Evolutionary conservation across 2,797 vertebrate species (phyloP), one percentile per base, ranked within the genome.

Genomic region (Pampus argenteus): DNA sequence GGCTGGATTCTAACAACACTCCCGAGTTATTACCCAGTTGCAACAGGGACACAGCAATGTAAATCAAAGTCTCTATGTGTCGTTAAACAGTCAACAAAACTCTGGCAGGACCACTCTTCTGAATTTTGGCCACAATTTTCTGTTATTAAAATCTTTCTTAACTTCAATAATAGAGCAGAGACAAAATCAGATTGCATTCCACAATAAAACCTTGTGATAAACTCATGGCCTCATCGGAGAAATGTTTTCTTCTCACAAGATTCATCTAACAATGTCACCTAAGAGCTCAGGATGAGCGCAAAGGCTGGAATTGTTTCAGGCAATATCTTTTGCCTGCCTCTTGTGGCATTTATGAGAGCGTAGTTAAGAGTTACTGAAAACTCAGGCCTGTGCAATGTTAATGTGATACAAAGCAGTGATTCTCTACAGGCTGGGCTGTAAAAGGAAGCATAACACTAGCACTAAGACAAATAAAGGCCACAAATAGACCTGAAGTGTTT

Each of bases 391-490:
- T 68, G 55, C 1, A 48, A 77, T 76, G 58, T 87, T 81, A 89
- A 66, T 69, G 66, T 83, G 79, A 90, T 85, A 81, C 68, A 72
- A 88, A 79, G 81, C 81, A 88, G 91, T 86, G 83, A 84, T 83
- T 74, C 63, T 72, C 25, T 45, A 60, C 72, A 79, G 78, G 40
- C 65, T 44, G 1, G 1, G 71, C 36, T 65, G 66, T 68, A 34
- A 68, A 72, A 78, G 50, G 51, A 47, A 79, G 50, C 31, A 60
- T 22, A 44, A 25, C 58, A 61, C 31, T 25, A 44, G 70, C 34
- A 13, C 4, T 1, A 6, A 74, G 22, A 61, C 20, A 9, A 64
- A 68, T 36, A 73, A 71, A 57, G 20, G 34, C 47, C 11, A 57
- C 50, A 74, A 66, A 78, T 73, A 75, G 74, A 72, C 66, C 56